A percentile compares a stretch with the other conserved stretches of the same genome.
Conservation (phyloP, 2,113 vertebrate species). For the Bombycilla garrulus region DNA sequence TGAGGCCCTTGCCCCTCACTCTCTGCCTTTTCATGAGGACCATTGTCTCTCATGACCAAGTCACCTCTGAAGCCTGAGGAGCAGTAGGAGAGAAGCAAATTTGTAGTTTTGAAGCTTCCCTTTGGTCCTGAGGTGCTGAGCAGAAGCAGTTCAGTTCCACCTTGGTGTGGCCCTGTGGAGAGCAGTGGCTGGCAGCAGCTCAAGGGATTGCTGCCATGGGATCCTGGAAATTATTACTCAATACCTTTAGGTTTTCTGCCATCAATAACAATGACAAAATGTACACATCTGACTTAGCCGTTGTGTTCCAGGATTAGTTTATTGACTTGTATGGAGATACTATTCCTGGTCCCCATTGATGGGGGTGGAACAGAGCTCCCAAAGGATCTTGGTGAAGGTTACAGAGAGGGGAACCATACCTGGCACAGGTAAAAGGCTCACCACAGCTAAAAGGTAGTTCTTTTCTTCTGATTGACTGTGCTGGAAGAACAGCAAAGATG, state of each 20-base stretch:
- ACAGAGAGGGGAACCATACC: neutral
- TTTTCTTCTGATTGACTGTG: neutral
- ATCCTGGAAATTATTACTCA: neutral
- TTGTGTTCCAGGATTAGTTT: neutral
- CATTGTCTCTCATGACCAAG: neutral
- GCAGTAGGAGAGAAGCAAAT: neutral
- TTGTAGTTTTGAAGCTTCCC: fast-evolving
- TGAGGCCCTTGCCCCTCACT: neutral
- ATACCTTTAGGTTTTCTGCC: neutral
- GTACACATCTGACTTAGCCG: neutral
- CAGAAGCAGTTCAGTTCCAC: neutral
- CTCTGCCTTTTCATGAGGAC: neutral
- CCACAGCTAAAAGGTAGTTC: neutral
- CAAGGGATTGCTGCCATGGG: neutral
- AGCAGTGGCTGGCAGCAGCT: neutral
- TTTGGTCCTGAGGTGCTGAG: neutral
- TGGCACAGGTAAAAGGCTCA: neutral
- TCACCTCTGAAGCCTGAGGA: neutral
- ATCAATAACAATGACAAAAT: neutral
- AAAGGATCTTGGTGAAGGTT: neutral
- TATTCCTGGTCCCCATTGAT: neutral
- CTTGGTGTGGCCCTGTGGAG: neutral
- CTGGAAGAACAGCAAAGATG: neutral
- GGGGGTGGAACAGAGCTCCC: neutral
- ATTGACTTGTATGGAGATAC: neutral